Percentiles rank a stretch among this genome's conserved stretches.
phyloP scores from a whole-genome alignment of 2,113 vertebrate genomes.

The Haemorhous mexicanus region DNA sequence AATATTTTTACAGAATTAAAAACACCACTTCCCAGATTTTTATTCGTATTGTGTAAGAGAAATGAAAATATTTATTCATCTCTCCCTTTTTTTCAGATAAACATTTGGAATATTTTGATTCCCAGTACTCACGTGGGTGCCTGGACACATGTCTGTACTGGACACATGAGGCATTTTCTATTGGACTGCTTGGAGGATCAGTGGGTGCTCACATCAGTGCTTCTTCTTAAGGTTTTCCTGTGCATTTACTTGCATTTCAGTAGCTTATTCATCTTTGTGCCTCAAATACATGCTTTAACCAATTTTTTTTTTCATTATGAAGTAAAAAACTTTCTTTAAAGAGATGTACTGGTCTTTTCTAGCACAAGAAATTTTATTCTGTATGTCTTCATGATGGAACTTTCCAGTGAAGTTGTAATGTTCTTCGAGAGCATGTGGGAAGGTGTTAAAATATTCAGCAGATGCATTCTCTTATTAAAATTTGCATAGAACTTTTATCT shows the following conservation, averaged over 20 bases:
- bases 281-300: not conserved
- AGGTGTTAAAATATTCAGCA: conserved; percentile 25
- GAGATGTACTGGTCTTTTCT: not conserved
- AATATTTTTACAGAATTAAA: not conserved
- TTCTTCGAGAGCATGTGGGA: not conserved
- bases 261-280: not conserved
- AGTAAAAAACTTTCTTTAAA: not conserved
- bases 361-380: not conserved
- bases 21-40: not conserved
- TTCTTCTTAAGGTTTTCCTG: not conserved
- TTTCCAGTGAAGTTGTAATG: not conserved
- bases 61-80: not conserved
- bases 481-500: not conserved
- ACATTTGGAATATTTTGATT: not conserved
- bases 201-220: not conserved
- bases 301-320: not conserved
- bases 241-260: not conserved
- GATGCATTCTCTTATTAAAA: not conserved
- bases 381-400: not conserved
- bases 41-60: not conserved
- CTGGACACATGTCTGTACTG: not conserved
- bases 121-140: not conserved
- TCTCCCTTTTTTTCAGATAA: not conserved
- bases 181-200: not conserved
- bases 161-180: not conserved